phyloP scores from a whole-genome alignment of 2,113 vertebrate species.

The Eulemur rufifrons region DNA sequence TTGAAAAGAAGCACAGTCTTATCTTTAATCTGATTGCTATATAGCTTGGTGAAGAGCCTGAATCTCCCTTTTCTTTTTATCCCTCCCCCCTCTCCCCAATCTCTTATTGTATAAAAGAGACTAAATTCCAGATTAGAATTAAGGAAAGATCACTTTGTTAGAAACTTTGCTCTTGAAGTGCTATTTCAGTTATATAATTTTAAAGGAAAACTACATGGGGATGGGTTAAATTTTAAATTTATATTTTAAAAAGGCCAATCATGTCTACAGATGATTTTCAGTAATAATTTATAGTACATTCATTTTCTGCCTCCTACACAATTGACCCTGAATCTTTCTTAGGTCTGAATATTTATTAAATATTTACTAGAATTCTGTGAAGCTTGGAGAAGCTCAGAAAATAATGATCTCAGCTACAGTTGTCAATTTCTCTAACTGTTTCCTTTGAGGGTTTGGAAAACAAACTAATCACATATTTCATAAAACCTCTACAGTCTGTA shows the following conservation, averaged over 20 bases:
- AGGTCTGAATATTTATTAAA: constrained; percentile 28
- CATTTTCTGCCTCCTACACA: not conserved
- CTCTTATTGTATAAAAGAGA: not conserved
- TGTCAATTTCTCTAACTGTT: constrained; percentile 49
- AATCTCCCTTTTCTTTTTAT: constrained; percentile 16
- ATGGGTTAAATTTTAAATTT: not conserved
- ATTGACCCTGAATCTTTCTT: not conserved
- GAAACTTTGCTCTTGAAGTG: constrained; percentile 37
- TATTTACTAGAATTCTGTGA: constrained; percentile 39
- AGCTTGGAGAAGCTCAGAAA: not conserved
- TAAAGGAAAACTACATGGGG: not conserved
- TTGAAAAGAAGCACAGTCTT: constrained; percentile 4
- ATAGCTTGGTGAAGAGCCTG: not conserved
- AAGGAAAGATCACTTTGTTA: constrained; percentile 36
- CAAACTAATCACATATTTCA: not conserved
- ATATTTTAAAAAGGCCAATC: constrained; percentile 25
- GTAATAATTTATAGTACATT: not conserved
- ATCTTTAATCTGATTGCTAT: not conserved
- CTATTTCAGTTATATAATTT: constrained; percentile 12
- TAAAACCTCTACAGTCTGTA: constrained; percentile 30
- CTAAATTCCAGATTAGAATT: constrained; percentile 33
- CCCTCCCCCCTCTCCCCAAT: not conserved
- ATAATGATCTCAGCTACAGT: not conserved
- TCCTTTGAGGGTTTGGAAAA: constrained; percentile 31
- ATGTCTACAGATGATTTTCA: constrained; percentile 7